These are phyloP conservation scores for Callithrix jacchus DNA, from an alignment of 2,113 vertebrate species.

Conservation along the genomic window DNA sequence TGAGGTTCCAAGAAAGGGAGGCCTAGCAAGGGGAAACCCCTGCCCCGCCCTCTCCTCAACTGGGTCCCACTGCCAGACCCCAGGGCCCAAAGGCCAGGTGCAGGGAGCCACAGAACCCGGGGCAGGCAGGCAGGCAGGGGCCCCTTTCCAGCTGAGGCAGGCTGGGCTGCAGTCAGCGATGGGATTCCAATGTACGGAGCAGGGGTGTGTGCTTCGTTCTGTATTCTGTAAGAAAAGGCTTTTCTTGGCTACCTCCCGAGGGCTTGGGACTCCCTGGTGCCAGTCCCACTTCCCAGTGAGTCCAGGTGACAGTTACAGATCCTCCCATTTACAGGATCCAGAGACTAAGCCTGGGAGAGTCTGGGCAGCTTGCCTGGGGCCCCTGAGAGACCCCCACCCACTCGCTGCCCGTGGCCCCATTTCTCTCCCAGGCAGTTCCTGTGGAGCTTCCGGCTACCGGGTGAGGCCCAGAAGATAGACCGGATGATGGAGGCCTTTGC, in stretches of 20 bases:
- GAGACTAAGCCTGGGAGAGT: not conserved
- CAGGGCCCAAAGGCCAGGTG: not conserved
- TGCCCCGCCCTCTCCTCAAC: too few relatives aligned
- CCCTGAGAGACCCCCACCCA: not conserved
- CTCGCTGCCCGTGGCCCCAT: not conserved
- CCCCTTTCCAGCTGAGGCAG: not conserved
- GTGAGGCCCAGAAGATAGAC: conserved; percentile 98
- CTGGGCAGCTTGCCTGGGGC: not conserved
- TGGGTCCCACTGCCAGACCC: too few relatives aligned
- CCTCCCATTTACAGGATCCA: not conserved
- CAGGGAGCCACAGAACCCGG: not conserved
- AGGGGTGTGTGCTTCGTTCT: too few relatives aligned
- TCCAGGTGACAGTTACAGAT: accelerated
- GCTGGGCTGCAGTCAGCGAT: accelerated
- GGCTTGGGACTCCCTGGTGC: not conserved
- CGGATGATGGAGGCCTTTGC: conserved; percentile 98
- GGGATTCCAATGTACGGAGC: not conserved
- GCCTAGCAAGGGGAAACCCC: not conserved
- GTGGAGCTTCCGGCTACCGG: conserved; percentile 97
- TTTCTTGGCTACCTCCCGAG: accelerated
- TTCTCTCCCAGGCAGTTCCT: conserved; percentile 90
- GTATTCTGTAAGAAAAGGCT: not conserved
- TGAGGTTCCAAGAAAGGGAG: not conserved
- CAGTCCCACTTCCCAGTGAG: not conserved
- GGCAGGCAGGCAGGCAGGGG: not conserved